phyloP scores from a whole-genome alignment of 2,113 vertebrate genomes.

The Aplodontia rufa region DNA sequence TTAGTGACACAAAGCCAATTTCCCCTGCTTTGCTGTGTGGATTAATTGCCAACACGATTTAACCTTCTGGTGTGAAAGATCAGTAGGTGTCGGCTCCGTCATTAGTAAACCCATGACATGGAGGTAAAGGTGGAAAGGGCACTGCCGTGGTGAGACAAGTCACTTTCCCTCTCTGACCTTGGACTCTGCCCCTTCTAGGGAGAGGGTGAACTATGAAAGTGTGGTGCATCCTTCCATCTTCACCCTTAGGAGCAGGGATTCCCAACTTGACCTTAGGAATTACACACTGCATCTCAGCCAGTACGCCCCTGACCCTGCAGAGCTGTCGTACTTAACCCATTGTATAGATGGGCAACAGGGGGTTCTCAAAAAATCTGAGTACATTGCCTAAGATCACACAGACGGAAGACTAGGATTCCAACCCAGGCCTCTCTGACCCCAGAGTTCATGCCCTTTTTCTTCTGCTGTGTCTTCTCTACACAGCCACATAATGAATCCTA shows the following conservation, averaged over 20 bases:
- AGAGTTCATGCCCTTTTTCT: not conserved
- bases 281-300: not conserved
- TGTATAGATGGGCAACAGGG: not conserved
- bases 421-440: not conserved
- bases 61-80: not conserved
- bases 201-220: not conserved
- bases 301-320: not conserved
- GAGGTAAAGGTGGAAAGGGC: not conserved
- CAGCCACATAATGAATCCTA: no score
- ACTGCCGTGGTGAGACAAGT: not conserved
- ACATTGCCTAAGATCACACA: not conserved
- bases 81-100: not conserved
- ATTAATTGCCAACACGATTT: conserved; percentile 51
- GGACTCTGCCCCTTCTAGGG: not conserved
- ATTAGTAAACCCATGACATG: not conserved
- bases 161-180: not conserved
- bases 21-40: conserved; percentile 42
- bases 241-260: not conserved
- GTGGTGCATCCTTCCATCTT: not conserved
- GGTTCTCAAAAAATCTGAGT: not conserved
- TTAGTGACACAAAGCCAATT: conserved; percentile 68
- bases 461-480: not conserved
- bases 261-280: accelerated
- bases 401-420: not conserved
- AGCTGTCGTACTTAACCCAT: not conserved